phyloP scores from a whole-genome alignment of 2,888 invertebrate genomes.

The Tetragonula carbonaria region DNA sequence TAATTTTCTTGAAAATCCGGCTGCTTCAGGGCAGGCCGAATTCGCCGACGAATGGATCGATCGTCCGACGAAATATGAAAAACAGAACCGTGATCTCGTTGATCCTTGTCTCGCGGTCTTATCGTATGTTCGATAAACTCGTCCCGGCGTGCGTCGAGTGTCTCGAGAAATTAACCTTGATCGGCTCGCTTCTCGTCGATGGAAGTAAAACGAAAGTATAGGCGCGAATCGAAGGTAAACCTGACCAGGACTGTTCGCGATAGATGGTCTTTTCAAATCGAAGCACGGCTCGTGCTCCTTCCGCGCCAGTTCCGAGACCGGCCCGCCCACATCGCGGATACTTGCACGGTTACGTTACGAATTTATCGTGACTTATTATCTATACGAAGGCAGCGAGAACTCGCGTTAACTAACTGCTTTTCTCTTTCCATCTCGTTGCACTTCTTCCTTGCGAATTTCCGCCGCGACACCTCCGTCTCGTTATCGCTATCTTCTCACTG shows the following conservation, averaged over 20 bases:
- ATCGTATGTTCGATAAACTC: slow-evolving; percentile 1
- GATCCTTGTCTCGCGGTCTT: neutral
- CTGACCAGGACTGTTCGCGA: slow-evolving; percentile 29
- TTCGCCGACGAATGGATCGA: neutral
- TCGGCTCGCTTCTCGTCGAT: slow-evolving; percentile 3
- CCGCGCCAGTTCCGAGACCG: slow-evolving; percentile 42
- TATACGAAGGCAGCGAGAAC: slow-evolving; percentile 63
- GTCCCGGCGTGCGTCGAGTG: neutral
- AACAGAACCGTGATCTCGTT: neutral
- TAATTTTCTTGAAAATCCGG: slow-evolving; percentile 46
- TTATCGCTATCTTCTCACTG: slow-evolving; percentile 3
- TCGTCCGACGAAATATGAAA: neutral
- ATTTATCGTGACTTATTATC: slow-evolving; percentile 77
- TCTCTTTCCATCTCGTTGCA: slow-evolving; percentile 25
- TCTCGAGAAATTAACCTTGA: slow-evolving; percentile 33
- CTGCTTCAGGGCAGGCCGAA: neutral
- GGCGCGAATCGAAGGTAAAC: slow-evolving; percentile 58
- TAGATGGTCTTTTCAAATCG: slow-evolving; percentile 39
- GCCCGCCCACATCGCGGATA: slow-evolving; percentile 75
- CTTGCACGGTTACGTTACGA: slow-evolving; percentile 73
- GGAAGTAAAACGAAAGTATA: slow-evolving; percentile 40
- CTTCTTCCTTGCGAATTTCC: slow-evolving; percentile 36
- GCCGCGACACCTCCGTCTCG: slow-evolving; percentile 20
- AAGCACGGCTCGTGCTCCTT: slow-evolving; percentile 36
- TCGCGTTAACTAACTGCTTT: slow-evolving; percentile 53